Conservation (phyloP, 2,888 invertebrate genomes). For the Digitonthophagus gazella region DNA sequence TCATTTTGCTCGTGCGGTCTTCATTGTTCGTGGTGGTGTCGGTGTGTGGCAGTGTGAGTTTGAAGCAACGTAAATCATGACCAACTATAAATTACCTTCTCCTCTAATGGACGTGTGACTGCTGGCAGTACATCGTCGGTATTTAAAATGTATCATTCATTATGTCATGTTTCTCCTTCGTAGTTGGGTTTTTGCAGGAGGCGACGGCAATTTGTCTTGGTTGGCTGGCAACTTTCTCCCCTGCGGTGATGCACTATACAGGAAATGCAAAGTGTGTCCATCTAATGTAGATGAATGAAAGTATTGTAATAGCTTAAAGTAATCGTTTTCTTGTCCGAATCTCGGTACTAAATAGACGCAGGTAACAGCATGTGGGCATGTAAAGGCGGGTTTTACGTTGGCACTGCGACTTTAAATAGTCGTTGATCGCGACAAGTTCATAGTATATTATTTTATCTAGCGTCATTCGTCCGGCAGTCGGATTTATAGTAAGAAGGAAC, state of each 20-base stretch:
- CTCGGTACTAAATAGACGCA: background rate
- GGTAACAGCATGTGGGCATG: background rate
- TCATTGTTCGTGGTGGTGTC: background rate
- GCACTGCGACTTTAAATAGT: constrained; percentile 3
- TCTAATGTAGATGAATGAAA: background rate
- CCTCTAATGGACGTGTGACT: background rate
- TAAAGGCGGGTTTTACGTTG: background rate
- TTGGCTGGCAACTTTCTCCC: background rate
- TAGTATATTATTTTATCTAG: constrained; percentile 14
- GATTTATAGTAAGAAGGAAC: constrained; percentile 14
- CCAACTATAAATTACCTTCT: background rate
- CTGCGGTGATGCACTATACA: background rate
- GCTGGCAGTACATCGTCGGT: background rate
- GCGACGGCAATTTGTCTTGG: background rate
- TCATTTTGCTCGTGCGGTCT: background rate
- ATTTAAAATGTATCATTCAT: background rate
- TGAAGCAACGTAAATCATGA: background rate
- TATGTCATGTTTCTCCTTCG: background rate
- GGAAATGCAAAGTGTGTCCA: background rate
- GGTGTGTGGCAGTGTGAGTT: background rate
- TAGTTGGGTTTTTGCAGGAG: background rate
- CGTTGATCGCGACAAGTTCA: constrained; percentile 12
- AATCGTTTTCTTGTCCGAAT: background rate
- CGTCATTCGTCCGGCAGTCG: constrained; percentile 15
- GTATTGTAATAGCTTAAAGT: background rate